Conservation (phyloP, 2,113 vertebrate species). For the Todiramphus chloris region DNA sequence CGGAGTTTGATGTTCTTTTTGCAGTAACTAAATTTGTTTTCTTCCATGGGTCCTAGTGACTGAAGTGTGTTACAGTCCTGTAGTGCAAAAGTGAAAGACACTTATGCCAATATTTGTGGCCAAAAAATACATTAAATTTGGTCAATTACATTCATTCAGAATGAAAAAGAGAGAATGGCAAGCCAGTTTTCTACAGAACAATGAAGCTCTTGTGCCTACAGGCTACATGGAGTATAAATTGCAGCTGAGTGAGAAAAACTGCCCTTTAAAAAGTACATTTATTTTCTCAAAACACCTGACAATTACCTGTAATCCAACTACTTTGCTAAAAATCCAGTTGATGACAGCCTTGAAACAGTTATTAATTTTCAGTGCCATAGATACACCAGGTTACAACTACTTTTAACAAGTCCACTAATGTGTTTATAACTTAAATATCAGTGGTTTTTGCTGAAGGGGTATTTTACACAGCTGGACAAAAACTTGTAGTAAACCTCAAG, state of each 20-base stretch:
- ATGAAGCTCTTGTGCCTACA: neutral
- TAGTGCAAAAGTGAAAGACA: neutral
- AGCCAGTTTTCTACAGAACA: neutral
- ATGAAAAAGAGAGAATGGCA: neutral
- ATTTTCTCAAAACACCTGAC: neutral
- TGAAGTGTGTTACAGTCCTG: neutral
- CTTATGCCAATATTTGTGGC: neutral
- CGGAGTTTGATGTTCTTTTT: neutral
- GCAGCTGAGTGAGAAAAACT: neutral
- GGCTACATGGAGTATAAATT: neutral
- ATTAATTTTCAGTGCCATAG: neutral
- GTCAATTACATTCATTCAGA: neutral
- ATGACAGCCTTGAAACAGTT: neutral
- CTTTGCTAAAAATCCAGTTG: neutral
- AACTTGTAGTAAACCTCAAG: neutral
- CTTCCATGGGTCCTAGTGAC: neutral
- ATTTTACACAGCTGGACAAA: conserved; percentile 2
- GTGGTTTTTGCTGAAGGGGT: neutral
- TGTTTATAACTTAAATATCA: neutral
- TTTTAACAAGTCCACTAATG: neutral
- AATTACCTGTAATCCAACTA: neutral
- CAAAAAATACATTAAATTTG: conserved; percentile 9
- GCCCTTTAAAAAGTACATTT: neutral
- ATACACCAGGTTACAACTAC: neutral
- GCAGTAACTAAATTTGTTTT: neutral